Base-by-base conservation (phyloP, 2,797 vertebrate species). In the Anomalospiza imberbis region DNA sequence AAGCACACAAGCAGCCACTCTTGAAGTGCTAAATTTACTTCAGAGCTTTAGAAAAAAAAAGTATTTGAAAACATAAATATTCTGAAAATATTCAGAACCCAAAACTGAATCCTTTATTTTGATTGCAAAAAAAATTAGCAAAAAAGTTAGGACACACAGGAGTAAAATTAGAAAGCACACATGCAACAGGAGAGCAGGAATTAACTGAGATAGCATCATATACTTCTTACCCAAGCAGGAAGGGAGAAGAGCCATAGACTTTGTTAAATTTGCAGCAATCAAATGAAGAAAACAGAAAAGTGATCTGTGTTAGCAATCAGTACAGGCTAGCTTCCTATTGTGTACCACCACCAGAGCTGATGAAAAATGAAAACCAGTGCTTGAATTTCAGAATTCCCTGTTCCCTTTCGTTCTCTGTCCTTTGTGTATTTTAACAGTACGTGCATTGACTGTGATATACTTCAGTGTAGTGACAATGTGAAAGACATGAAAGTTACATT, bases 251-350 rank as follows among this genome's bases (percentile, higher is more conserved):
- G 98, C 98, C 99, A 98, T 97, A 98, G 94, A 98, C 97, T 98
- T 98, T 98, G 98, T 99, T 99, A 99, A 98, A 98, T 98, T 99
- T 98, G 99, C 98, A 98, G 99, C 99, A 95, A 98, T 98, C 97
- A 97, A 97, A 98, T 98, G 98, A 98, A 98, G 98, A 98, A 98
- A 98, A 98, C 87, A 98, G 97, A 98, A 97, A 97, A 98, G 98
- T 98, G 98, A 98, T 97, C 93, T 94, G 97, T 98, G 98, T 99
- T 99, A 99, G 98, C 98, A 97, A 97, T 97, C 96, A 96, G 94
- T 97, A 98, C 96, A 96, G 97, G 95, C 97, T 97, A 95, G 97
- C 98, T 96, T 97, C 96, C 97, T 97, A 97, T 25, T 75, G 97
- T 96, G 97, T 98, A 98, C 97, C 97, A 96, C 97, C 97, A 98